Evolutionary conservation across 1,140 invertebrate genomes (phyloP).

Genomic region (Aleiodes sp.): DNA sequence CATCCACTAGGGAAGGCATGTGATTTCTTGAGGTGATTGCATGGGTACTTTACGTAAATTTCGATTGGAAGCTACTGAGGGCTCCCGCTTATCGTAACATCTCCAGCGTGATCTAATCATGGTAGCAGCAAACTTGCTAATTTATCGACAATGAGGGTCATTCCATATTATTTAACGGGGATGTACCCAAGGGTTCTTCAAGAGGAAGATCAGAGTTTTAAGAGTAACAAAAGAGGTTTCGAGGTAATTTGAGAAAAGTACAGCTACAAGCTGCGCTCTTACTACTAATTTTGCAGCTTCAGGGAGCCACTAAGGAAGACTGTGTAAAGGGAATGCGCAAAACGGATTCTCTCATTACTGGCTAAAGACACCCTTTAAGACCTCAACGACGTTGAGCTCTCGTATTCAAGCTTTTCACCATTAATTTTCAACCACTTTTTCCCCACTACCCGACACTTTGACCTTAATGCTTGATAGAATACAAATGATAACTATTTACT

Average conservation of each 20-base stretch:
- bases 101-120: conserved; percentile 27
- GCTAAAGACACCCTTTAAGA: conserved; percentile 13
- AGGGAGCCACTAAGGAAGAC: neutral
- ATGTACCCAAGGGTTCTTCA: neutral
- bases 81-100: conserved; percentile 4
- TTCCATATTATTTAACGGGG: conserved; percentile 27
- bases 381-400: conserved; percentile 14
- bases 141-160: conserved; percentile 29
- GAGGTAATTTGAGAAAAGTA: neutral
- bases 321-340: neutral
- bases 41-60: conserved; percentile 13
- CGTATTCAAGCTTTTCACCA: conserved; percentile 9
- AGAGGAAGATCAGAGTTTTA: too few relatives aligned
- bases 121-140: conserved; percentile 29
- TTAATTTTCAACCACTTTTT: neutral
- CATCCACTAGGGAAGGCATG: neutral
- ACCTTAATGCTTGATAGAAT: neutral
- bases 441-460: neutral
- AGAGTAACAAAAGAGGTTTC: neutral
- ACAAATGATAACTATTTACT: neutral
- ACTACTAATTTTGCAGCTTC: neutral
- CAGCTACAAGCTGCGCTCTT: neutral
- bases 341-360: conserved; percentile 1
- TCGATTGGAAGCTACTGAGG: neutral
- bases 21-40: conserved; percentile 3